These are phyloP conservation scores for Takifugu flavidus DNA, from an alignment of 2,113 vertebrate species.

Conservation along the genomic window DNA sequence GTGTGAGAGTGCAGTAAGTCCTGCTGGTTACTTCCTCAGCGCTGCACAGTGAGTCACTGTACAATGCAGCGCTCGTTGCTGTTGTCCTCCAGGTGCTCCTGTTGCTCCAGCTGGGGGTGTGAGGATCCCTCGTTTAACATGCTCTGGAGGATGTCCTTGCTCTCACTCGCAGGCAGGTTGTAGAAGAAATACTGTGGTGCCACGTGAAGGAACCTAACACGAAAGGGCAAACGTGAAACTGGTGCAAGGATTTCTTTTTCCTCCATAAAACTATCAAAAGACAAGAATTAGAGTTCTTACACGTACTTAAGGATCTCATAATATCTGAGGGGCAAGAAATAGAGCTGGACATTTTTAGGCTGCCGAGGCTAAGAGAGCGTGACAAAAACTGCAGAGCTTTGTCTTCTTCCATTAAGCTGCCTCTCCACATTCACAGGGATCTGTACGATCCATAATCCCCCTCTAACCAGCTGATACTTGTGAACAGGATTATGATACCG, in stretches of 20 bases:
- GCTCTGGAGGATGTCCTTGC: conserved; percentile 87
- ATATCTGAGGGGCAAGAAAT: conserved; percentile 14
- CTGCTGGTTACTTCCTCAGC: not conserved
- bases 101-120: conserved; percentile 20
- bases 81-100: conserved; percentile 29
- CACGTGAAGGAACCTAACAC: conserved; percentile 81
- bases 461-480: conserved; percentile 41
- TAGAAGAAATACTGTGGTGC: conserved; percentile 89
- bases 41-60: conserved; percentile 68
- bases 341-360: conserved; percentile 6
- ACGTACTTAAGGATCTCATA: conserved; percentile 2
- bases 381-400: conserved; percentile 32
- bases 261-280: not conserved
- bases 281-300: not conserved
- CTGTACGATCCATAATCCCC: conserved; percentile 54
- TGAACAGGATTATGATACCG: conserved; percentile 50
- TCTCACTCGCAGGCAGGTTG: conserved; percentile 88
- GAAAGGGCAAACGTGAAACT: not conserved
- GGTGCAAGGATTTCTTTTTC: not conserved
- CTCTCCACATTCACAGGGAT: conserved; percentile 41
- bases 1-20: not conserved
- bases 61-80: conserved; percentile 79
- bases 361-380: conserved; percentile 16
- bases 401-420: conserved; percentile 29
- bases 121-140: conserved; percentile 54